Conservation (phyloP, 2,888 invertebrate species). For the Heliconius ethilla region DNA sequence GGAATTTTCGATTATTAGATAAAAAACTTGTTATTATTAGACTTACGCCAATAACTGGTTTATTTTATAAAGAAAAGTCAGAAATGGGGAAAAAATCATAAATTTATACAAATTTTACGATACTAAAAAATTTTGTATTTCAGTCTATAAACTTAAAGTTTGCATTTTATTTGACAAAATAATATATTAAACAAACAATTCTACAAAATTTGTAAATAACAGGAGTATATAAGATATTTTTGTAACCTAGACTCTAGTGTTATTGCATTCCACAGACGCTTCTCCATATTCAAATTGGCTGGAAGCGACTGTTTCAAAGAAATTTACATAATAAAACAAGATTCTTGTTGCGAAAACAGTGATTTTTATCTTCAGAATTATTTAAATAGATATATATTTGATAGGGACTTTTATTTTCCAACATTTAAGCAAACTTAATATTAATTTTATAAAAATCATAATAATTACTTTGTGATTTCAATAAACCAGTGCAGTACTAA, state of each 20-base stretch:
- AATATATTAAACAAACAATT: neutral
- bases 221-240: neutral
- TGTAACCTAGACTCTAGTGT: conserved; percentile 20
- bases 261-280: conserved; percentile 32
- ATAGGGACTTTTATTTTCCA: neutral
- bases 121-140: neutral
- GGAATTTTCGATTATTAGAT: neutral
- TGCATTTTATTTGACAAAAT: conserved; percentile 17
- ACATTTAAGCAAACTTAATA: neutral
- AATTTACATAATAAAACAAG: conserved; percentile 35
- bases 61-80: neutral
- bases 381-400: neutral
- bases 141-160: neutral
- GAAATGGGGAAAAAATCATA: neutral
- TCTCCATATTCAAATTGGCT: conserved; percentile 36
- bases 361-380: neutral
- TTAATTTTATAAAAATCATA: too few species aligned
- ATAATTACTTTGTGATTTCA: neutral
- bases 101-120: conserved; percentile 2
- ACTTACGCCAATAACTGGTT: too few species aligned
- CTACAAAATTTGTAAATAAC: neutral
- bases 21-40: neutral
- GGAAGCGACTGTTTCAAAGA: conserved; percentile 47
- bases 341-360: neutral
- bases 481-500: neutral